These are phyloP conservation scores for Pegoplata infirma DNA, from an alignment of 2,888 invertebrate species.

Conservation along the genomic window DNA sequence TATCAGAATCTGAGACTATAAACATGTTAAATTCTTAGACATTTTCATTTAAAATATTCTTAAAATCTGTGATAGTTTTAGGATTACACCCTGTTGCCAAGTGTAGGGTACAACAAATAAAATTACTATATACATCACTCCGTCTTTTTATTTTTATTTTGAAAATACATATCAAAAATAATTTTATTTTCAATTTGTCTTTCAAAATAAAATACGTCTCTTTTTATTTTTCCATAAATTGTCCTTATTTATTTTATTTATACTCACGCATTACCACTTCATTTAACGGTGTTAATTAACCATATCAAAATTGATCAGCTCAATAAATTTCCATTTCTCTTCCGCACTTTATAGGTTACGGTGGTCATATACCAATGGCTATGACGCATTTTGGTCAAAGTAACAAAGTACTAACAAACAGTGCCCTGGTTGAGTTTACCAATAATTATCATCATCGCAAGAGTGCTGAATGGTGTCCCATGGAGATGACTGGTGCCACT, in stretches of 20 bases:
- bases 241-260: neutral
- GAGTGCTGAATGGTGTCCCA: slow-evolving; percentile 87
- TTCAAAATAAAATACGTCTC: too few relatives aligned
- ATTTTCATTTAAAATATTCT: too few relatives aligned
- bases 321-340: neutral
- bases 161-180: too few relatives aligned
- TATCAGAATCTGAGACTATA: too few relatives aligned
- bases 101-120: too few relatives aligned
- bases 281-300: neutral
- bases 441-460: slow-evolving; percentile 85
- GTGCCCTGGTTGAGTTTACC: slow-evolving; percentile 86
- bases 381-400: slow-evolving; percentile 74
- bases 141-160: too few relatives aligned
- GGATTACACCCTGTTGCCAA: too few relatives aligned
- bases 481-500: slow-evolving; percentile 69
- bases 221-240: neutral
- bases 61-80: too few relatives aligned
- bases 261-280: neutral
- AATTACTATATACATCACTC: too few relatives aligned
- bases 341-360: slow-evolving; percentile 70
- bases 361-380: slow-evolving; percentile 75
- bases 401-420: slow-evolving; percentile 82
- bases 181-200: too few relatives aligned
- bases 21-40: too few relatives aligned
- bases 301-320: neutral